phyloP scores from a whole-genome alignment of 2,797 vertebrate genomes.

The Valencia hispanica region DNA sequence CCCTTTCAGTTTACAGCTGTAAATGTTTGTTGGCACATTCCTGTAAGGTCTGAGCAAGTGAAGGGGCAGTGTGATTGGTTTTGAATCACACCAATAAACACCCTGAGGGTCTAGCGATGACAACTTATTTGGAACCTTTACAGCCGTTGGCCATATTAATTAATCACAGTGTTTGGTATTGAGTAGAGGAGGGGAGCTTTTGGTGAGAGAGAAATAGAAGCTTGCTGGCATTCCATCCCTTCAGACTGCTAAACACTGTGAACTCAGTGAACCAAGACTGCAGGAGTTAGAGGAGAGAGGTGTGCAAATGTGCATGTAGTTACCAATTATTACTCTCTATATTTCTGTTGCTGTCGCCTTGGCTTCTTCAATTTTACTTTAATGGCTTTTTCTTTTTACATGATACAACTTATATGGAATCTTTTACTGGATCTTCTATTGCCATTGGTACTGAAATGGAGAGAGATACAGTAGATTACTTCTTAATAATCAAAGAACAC shows the following conservation, averaged over 20 bases:
- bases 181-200: slow-evolving; percentile 53
- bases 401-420: neutral
- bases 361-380: neutral
- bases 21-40: slow-evolving; percentile 40
- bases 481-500: neutral
- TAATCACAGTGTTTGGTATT: slow-evolving; percentile 73
- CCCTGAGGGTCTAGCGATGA: slow-evolving; percentile 51
- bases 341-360: neutral
- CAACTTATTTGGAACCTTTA: slow-evolving; percentile 68
- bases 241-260: slow-evolving; percentile 69
- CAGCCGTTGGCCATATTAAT: slow-evolving; percentile 67
- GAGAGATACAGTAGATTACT: neutral
- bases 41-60: slow-evolving; percentile 27
- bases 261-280: slow-evolving; percentile 69
- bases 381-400: slow-evolving; percentile 1
- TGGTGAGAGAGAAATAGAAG: slow-evolving; percentile 42
- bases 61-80: slow-evolving; percentile 51
- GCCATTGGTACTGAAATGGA: neutral
- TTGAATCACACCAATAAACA: slow-evolving; percentile 41
- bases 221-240: slow-evolving; percentile 44
- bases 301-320: slow-evolving; percentile 19
- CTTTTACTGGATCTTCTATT: neutral
- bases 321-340: slow-evolving; percentile 6
- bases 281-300: slow-evolving; percentile 23
- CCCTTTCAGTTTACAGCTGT: slow-evolving; percentile 46